Evolutionary conservation across 2,797 vertebrate species (phyloP), one percentile per base, ranked within the genome.

Genomic region (Acipenser oxyrinchus): DNA sequence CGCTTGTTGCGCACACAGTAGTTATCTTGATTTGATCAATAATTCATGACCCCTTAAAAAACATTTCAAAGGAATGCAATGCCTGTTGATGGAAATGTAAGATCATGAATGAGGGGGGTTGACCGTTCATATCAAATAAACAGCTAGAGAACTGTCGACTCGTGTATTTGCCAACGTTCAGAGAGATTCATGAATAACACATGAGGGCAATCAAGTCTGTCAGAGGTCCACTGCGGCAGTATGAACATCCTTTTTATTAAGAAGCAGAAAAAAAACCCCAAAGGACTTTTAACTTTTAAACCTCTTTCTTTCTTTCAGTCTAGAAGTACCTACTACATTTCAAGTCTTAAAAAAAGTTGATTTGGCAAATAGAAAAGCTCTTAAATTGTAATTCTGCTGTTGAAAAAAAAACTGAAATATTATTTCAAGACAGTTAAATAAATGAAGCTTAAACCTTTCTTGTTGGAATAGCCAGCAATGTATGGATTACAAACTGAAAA

Each of bases 171-270:
- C 18, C 60, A 62, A 12, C 60, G 8, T 62, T 62, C 48, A 37
- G 7, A 62, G 48, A 7, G 8, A 15, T 10, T 23, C 60, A 62
- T 62, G 60, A 10, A 62, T 62, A 62, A 62, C 23, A 37, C 60
- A 62, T 62, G 18, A 60, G 12, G 3, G 7, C 8, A 60, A 60
- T 60, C 15, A 13, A 6, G 60, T n/a, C 7, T 58, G 55, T 58
- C 55, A 58, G 55, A 58, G 10, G 5, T 9, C 7, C 60, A 62
- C 11, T 62, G 60, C 58, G 6, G 8, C 18, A 37, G 10, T 18
- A 62, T 62, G 18, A 62, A 62, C 15, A 62, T 58, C 18, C 23
- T 23, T 62, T 23, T 48, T 23, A 37, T 62, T 62, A 18, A 58
- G 12, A n/a, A n/a, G 55, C 23, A n/a, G 60, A 60, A 60, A 60